Conservation (phyloP, 1,140 invertebrate species). For the Diorhabda carinulata region DNA sequence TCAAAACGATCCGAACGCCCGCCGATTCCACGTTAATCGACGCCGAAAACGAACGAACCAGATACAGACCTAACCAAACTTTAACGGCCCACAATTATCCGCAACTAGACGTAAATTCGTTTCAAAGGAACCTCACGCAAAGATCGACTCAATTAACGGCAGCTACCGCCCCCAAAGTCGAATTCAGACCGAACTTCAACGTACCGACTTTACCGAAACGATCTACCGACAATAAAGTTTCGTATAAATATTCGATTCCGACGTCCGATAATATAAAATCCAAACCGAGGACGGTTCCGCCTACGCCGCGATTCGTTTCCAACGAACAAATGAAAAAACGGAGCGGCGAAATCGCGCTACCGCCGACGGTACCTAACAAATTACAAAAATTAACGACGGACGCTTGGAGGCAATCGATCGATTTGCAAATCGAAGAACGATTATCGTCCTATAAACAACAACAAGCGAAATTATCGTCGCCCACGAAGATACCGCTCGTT, state of each 20-base stretch:
- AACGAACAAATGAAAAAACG: conserved; percentile 43
- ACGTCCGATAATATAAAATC: conserved; percentile 23
- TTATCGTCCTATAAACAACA: conserved; percentile 44
- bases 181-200: conserved; percentile 66
- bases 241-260: conserved; percentile 14
- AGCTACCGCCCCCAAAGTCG: conserved; percentile 62
- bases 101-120: conserved; percentile 27
- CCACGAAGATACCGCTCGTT: conserved; percentile 25
- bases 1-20: conserved; percentile 79
- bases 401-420: conserved; percentile 52
- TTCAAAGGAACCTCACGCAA: conserved; percentile 45
- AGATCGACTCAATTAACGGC: conserved; percentile 43
- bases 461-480: conserved; percentile 24
- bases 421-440: conserved; percentile 56
- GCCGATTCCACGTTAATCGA: conserved; percentile 77
- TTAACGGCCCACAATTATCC: conserved; percentile 35
- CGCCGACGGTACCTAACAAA: conserved; percentile 46
- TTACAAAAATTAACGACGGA: conserved; percentile 48
- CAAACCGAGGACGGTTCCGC: conserved; percentile 14
- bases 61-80: conserved; percentile 38
- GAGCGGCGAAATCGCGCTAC: conserved; percentile 39
- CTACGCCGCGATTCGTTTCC: background rate
- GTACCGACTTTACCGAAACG: conserved; percentile 34
- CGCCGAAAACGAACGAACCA: conserved; percentile 44
- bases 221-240: conserved; percentile 8